A percentile compares a stretch with the other conserved stretches of the same genome.
Evolutionary conservation across 2,888 invertebrate species (phyloP).

Genomic region (Lepidocyrtoides sp.): DNA sequence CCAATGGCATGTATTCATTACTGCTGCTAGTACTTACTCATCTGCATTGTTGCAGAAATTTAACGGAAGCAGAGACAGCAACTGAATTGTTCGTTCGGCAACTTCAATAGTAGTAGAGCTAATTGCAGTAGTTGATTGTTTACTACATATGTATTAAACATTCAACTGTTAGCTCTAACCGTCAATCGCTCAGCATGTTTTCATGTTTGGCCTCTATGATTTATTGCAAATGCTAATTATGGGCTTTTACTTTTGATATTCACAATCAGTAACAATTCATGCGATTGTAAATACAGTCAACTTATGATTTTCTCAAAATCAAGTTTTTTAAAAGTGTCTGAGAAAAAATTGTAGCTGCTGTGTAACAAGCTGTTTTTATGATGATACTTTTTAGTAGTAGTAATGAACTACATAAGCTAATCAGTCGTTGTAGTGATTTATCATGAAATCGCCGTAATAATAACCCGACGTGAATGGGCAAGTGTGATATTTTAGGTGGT

Average conservation of each 20-base stretch:
- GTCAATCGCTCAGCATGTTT: not conserved
- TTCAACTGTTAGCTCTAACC: not conserved
- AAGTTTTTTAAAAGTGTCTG: slow-evolving; percentile 33
- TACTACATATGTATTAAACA: not conserved
- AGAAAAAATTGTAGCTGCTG: not conserved
- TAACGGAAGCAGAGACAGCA: too few species aligned
- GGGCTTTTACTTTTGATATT: slow-evolving; percentile 75
- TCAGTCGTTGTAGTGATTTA: slow-evolving; percentile 46
- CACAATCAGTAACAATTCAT: slow-evolving; percentile 47
- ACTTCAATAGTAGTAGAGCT: not conserved
- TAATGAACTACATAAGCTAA: slow-evolving; percentile 73
- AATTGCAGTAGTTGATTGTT: too few species aligned
- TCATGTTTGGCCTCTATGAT: slow-evolving; percentile 25
- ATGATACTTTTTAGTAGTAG: slow-evolving; percentile 22
- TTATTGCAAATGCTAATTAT: slow-evolving; percentile 64
- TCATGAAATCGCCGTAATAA: slow-evolving; percentile 31
- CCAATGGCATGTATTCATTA: too few species aligned
- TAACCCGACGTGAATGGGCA: not conserved
- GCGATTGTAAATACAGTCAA: slow-evolving; percentile 6
- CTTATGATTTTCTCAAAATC: slow-evolving; percentile 53
- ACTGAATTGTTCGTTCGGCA: too few species aligned
- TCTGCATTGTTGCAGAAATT: too few species aligned
- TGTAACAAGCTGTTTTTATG: not conserved
- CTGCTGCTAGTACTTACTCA: too few species aligned
- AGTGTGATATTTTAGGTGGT: not conserved